Base-by-base conservation (phyloP, 2,113 vertebrate genomes). In the Perca flavescens region DNA sequence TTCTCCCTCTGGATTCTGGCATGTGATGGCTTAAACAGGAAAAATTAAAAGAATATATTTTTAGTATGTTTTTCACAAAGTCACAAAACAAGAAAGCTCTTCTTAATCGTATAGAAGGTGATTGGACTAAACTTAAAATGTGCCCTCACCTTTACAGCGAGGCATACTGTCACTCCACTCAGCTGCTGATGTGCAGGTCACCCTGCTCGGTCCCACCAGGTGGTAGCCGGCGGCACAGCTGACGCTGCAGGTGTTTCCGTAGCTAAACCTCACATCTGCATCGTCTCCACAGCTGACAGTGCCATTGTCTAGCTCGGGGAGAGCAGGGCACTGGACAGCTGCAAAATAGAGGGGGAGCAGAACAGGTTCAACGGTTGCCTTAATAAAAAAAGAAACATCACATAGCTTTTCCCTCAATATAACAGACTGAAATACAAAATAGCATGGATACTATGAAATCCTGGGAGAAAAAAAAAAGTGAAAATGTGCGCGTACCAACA, bases 181-280 rank as follows among this genome's bases (percentile, higher is more conserved):
- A 1, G 94, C 95, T 0, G 77, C 84, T 57, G 94, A 91, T 0
- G 91, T 88, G 82, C 96, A 97, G 3, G 0, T 77, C 17, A 95
- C 70, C 3, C 2, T 63, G 77, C 80, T 82, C 1, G 82, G 65
- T 10, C 96, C 96, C 73, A 89, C 67, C 25, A 93, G 89, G 14
- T 40, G 61, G 83, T 95, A 96, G 5, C 96, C 95, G 0, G 88
- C 52, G 10, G 57, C 31, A 34, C 97, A 98, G 53, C 31, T 61
- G 14, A 97, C 97, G 4, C 12, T 57, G 58, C 97, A 98, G 61
- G 47, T 92, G 46, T 94, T 95, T 36, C 89, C 92, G 71, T 94
- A 97, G 56, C 93, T 93, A 84, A 94, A 96, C 34, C 19, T 74
- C 53, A 74, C 77, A 0, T 93, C 89, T 2, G 85, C 85, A 50